Evolutionary conservation across 1,140 invertebrate species (phyloP), one percentile per base, ranked within the genome.

Genomic region (Drosophila tropicalis): DNA sequence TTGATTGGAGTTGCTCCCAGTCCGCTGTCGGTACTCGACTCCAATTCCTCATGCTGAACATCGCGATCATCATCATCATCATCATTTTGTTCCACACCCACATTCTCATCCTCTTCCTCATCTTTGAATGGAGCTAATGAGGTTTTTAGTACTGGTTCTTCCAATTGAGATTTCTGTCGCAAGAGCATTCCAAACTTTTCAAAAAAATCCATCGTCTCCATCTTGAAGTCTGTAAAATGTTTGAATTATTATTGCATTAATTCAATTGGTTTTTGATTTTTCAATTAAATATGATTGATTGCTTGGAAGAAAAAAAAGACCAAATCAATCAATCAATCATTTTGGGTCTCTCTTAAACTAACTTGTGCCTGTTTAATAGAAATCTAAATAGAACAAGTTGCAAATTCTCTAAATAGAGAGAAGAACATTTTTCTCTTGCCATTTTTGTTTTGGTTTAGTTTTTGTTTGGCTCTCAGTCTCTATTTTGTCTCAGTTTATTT

Each of bases 181-280:
- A 96, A 90, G 13, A 96, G 91, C 0, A 95, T 95, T 1, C 96
- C 96, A 79, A 96, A 95, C 73, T 95, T 96, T 85, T 97, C 96
- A 85, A 97, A 97, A 97, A 84, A 96, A 97, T 36, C 96, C 94
- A 75, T 95, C 95, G 91, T 97, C 96, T 3, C 95, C 93, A 92
- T 96, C 95, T 92, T 96, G 95, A 66, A 96, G 94, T 92, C 96
- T 93, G 25, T 92, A 94, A 12, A 10, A 19, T 19, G 17, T 36
- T 39, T 36, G 2, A 15, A 3, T n/a, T n/a, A n/a, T n/a, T 32
- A 32, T 29, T 5, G 13, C 13, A 32, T 32, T 29, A 29, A 29
- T 5, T 29, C 25, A n/a, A 17, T 36, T 19, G 5, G 9, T 19
- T 47, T 47, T 1, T 0, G 4, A 4, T 5, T 29, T 17, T 51